A percentile compares a stretch with the other conserved stretches of the same genome.
These are phyloP conservation scores for Altica lythri DNA, from an alignment of 2,888 invertebrate species.

Conservation along the genomic window DNA sequence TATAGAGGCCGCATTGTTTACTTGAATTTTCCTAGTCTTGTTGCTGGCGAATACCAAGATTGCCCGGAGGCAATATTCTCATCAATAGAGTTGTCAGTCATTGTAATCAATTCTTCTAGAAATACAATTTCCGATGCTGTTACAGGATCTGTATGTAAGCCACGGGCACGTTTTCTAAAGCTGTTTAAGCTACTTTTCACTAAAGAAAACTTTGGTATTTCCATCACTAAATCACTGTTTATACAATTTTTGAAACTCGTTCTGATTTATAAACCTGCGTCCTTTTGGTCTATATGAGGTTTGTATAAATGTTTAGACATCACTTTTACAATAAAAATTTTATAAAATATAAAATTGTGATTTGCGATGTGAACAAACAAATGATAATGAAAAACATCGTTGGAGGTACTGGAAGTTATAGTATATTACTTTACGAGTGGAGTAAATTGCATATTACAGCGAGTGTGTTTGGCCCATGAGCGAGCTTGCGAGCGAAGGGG, in stretches of 20 bases:
- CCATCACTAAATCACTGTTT: background rate
- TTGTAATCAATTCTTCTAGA: background rate
- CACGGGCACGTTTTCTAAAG: background rate
- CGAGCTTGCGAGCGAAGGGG: no score
- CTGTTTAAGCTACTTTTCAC: background rate
- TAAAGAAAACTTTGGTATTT: conserved; percentile 1
- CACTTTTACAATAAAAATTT: no score
- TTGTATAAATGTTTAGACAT: no score
- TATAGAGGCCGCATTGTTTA: background rate
- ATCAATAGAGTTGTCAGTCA: background rate
- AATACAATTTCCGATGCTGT: conserved; percentile 2
- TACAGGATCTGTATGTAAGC: background rate
- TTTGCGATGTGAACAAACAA: no score
- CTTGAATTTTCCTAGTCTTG: background rate
- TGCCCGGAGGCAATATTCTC: background rate
- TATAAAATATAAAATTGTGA: no score
- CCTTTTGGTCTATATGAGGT: no score
- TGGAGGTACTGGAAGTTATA: no score
- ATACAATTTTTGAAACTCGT: conserved; percentile 1
- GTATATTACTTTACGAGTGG: no score
- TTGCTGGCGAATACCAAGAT: background rate
- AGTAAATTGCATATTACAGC: no score
- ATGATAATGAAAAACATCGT: no score
- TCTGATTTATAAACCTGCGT: no score
- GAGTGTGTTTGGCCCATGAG: no score